Conservation (phyloP, 2,113 vertebrate genomes). For the Platysternon megacephalum region DNA sequence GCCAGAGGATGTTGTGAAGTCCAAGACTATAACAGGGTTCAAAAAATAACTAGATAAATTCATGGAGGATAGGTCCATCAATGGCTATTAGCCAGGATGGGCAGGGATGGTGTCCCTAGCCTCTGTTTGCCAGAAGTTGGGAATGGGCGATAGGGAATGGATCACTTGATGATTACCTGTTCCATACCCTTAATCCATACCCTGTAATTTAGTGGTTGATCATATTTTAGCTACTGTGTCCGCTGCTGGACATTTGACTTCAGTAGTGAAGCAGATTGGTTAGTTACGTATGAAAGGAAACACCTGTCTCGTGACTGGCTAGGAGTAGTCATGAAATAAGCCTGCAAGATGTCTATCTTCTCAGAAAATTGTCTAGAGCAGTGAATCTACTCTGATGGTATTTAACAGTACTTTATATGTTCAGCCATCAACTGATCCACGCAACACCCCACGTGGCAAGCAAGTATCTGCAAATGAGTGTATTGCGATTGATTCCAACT, state of each 20-base stretch:
- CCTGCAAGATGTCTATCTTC: neutral
- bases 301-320: neutral
- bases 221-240: neutral
- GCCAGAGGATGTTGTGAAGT: too few species aligned
- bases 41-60: too few species aligned
- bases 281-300: neutral
- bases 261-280: neutral
- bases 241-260: neutral
- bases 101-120: too few species aligned
- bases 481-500: neutral
- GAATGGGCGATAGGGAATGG: too few species aligned
- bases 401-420: neutral
- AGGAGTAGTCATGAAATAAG: neutral
- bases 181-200: too few species aligned
- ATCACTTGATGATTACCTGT: too few species aligned
- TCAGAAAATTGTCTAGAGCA: neutral
- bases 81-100: too few species aligned
- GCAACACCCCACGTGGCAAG: neutral
- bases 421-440: neutral
- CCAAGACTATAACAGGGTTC: too few species aligned
- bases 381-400: neutral
- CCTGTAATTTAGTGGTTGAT: neutral
- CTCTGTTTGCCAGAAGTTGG: too few species aligned
- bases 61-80: too few species aligned
- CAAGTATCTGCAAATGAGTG: neutral